A percentile compares a stretch with the other conserved stretches of the same genome.
Conservation (phyloP, 1,140 invertebrate genomes). For the Lucilia sericata region DNA sequence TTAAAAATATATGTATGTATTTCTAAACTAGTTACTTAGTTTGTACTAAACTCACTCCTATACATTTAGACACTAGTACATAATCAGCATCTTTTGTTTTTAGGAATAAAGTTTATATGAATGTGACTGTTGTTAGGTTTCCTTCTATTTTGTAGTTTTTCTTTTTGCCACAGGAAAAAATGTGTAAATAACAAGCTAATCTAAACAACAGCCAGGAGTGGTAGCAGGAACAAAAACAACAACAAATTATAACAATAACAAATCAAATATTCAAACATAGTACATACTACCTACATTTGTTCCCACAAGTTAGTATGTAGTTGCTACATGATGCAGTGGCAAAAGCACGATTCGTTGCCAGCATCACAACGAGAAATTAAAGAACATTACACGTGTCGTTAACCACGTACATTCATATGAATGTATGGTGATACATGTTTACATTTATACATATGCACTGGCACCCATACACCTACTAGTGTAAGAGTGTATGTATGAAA, state of each 20-base stretch:
- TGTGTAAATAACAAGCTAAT: constrained; percentile 6
- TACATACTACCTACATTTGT: neutral
- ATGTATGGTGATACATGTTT: no score
- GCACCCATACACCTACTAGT: no score
- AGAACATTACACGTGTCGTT: constrained; percentile 22
- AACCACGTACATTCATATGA: neutral
- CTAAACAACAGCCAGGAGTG: neutral
- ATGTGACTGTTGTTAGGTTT: no score
- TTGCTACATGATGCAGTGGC: neutral
- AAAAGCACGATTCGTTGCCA: neutral
- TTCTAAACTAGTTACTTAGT: neutral
- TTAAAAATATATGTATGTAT: neutral
- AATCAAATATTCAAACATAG: neutral
- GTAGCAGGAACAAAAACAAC: no score
- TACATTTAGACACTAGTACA: neutral
- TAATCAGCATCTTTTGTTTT: neutral
- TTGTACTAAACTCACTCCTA: neutral
- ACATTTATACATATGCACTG: no score
- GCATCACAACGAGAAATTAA: neutral
- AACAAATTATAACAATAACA: neutral
- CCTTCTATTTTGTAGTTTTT: neutral
- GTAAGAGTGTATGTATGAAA: neutral
- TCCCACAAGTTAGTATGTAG: neutral
- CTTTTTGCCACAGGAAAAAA: neutral
- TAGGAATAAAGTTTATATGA: neutral